Evolutionary conservation across 2,797 vertebrate species (phyloP).

Genomic region (Chiroxiphia lanceolata): DNA sequence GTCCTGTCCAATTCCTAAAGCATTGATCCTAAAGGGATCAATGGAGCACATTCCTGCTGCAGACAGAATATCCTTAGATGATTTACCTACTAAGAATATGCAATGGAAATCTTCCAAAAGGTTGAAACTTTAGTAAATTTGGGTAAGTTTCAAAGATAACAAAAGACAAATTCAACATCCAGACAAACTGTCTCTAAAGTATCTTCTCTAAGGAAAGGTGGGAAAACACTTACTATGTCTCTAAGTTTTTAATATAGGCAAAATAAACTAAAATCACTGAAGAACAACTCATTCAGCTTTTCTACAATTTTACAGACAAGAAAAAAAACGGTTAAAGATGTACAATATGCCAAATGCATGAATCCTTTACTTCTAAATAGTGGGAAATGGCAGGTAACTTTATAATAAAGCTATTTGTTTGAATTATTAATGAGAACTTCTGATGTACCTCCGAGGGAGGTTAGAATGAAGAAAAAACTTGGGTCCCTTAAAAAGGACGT

Average conservation of each 20-base stretch:
- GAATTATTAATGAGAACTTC: neutral
- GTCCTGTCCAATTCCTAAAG: neutral
- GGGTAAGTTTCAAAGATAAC: constrained; percentile 9
- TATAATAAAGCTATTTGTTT: neutral
- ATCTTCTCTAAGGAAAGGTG: neutral
- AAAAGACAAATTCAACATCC: neutral
- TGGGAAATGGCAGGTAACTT: neutral
- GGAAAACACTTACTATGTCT: neutral
- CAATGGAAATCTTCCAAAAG: neutral
- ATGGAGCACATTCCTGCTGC: neutral
- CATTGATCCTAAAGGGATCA: constrained; percentile 28
- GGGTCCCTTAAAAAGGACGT: neutral
- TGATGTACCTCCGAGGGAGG: neutral
- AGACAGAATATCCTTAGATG: neutral
- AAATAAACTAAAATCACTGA: neutral
- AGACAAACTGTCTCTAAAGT: neutral
- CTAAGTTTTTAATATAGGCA: neutral
- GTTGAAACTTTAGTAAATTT: neutral
- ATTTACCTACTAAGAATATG: constrained; percentile 8
- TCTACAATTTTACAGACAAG: neutral
- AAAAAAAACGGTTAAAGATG: neutral
- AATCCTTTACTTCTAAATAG: neutral
- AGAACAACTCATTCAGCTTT: neutral
- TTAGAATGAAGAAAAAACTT: neutral
- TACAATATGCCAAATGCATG: neutral